Conservation (phyloP, 1,140 invertebrate genomes). For the Eriosoma lanigerum region DNA sequence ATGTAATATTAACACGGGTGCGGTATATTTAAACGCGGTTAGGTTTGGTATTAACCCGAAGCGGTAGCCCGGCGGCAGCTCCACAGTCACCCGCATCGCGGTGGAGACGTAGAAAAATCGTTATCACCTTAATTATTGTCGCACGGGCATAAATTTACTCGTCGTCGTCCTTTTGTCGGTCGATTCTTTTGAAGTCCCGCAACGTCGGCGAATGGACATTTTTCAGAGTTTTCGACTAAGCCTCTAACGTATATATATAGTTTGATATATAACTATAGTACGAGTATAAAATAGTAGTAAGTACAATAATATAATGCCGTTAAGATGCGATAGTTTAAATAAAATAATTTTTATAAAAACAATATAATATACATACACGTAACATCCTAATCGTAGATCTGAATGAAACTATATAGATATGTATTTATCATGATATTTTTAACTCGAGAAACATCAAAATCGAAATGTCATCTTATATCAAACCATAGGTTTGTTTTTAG, state of each 20-base stretch:
- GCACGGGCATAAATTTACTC: conserved; percentile 36
- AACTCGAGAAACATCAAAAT: too few species aligned
- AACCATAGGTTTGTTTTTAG: too few species aligned
- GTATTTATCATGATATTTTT: too few species aligned
- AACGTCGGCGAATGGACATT: not conserved
- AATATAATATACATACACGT: too few species aligned
- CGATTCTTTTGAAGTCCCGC: conserved; percentile 25
- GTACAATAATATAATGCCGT: not conserved
- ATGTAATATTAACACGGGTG: too few species aligned
- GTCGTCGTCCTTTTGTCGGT: conserved; percentile 27
- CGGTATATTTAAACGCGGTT: not conserved
- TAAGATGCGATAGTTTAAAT: not conserved
- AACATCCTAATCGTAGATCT: too few species aligned
- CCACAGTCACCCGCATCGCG: not conserved
- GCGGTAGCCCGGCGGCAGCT: not conserved
- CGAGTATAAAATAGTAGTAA: not conserved
- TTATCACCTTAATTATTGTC: conserved; percentile 47
- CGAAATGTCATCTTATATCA: too few species aligned
- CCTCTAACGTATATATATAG: not conserved
- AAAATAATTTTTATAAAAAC: too few species aligned
- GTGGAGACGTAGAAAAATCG: conserved; percentile 30
- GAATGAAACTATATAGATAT: too few species aligned
- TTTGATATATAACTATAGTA: not conserved
- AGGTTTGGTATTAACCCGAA: not conserved
- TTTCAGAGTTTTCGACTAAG: conserved; percentile 20